Conservation (phyloP, 1,140 invertebrate genomes). For the Cherax quadricarinatus region DNA sequence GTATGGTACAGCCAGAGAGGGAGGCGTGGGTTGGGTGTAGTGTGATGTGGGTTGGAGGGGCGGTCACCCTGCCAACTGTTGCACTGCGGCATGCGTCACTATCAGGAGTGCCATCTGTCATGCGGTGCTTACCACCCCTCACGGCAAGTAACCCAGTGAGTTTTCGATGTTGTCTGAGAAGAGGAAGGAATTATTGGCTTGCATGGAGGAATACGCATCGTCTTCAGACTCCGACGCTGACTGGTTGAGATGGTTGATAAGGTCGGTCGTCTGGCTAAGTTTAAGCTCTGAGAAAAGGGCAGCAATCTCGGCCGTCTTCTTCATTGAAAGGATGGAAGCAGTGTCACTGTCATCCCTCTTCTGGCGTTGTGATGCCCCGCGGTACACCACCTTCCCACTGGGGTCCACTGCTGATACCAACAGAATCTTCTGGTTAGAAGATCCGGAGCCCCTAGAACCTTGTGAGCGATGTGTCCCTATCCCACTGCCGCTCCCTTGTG, state of each 20-base stretch:
- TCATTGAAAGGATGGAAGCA: conserved; percentile 83
- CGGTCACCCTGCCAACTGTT: neutral
- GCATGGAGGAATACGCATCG: conserved; percentile 75
- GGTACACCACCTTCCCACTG: conserved; percentile 77
- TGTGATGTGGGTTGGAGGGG: too few relatives aligned
- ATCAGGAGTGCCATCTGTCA: conserved; percentile 7
- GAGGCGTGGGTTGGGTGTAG: too few relatives aligned
- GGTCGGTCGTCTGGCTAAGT: conserved; percentile 75
- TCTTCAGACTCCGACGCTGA: conserved; percentile 72
- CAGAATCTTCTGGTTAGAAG: conserved; percentile 75
- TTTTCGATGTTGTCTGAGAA: conserved; percentile 78
- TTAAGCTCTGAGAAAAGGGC: conserved; percentile 87
- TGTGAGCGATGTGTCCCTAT: conserved; percentile 15
- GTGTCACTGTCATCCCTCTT: conserved; percentile 59
- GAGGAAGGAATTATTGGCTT: conserved; percentile 72
- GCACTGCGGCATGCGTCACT: neutral
- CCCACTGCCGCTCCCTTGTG: conserved; percentile 38
- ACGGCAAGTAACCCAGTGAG: conserved; percentile 80
- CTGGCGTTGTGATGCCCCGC: conserved; percentile 70
- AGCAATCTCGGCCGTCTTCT: conserved; percentile 91
- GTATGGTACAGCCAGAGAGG: neutral
- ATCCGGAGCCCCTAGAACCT: conserved; percentile 74
- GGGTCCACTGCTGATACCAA: conserved; percentile 80
- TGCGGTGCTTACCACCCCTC: neutral
- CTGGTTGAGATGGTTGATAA: conserved; percentile 71